phyloP scores from a whole-genome alignment of 2,797 vertebrate species.

The Malurus leucopterus region DNA sequence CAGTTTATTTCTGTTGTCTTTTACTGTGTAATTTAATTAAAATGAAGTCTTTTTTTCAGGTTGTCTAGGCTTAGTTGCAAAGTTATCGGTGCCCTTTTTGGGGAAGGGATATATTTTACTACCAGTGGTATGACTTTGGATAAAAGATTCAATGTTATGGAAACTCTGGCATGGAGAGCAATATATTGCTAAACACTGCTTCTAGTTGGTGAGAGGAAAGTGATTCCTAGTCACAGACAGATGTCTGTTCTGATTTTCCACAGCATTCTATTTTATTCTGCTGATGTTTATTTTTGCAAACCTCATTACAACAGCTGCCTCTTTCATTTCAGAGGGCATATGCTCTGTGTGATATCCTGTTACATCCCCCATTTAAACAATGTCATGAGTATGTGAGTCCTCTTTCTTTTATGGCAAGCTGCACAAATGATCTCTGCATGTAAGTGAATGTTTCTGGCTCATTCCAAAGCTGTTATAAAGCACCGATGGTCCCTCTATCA shows the following conservation, averaged over 20 bases:
- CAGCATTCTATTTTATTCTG: background rate
- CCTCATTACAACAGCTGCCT: background rate
- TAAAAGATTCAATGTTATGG: background rate
- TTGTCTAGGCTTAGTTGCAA: background rate
- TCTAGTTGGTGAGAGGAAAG: background rate
- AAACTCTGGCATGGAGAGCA: background rate
- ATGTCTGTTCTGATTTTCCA: background rate
- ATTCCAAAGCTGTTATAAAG: background rate
- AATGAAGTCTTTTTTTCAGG: background rate
- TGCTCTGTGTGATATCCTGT: constrained; percentile 77
- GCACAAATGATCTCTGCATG: constrained; percentile 92
- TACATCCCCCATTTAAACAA: constrained; percentile 82
- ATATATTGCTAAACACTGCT: background rate
- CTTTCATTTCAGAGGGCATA: constrained; percentile 78
- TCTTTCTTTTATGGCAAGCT: constrained; percentile 89
- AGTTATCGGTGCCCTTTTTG: background rate
- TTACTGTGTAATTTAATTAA: background rate
- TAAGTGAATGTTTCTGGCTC: constrained; percentile 71
- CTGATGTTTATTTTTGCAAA: background rate
- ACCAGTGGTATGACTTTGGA: background rate
- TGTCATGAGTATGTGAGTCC: constrained; percentile 95
- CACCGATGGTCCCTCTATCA: fast-evolving
- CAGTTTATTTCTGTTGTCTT: background rate
- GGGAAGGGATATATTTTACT: background rate
- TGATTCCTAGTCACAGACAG: background rate